These are phyloP conservation scores for Labeo calbasu DNA, from an alignment of 2,797 vertebrate species.

Conservation along the genomic window DNA sequence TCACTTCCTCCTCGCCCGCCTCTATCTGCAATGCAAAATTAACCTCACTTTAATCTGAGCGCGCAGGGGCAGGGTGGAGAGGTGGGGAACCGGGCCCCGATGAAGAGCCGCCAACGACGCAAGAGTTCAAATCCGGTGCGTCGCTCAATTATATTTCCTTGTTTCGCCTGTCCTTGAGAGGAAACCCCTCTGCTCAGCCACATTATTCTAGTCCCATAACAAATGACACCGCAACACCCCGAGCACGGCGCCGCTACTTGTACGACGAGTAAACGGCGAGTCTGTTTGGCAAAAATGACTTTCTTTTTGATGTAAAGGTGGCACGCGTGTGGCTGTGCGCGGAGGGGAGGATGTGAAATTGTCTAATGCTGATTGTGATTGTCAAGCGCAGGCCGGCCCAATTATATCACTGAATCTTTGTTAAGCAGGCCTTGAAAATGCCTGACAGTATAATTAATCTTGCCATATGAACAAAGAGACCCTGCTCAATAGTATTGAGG, in stretches of 20 bases:
- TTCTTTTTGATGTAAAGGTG: slow-evolving; percentile 94
- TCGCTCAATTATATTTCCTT: slow-evolving; percentile 72
- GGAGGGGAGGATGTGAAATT: slow-evolving; percentile 90
- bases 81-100: slow-evolving; percentile 47
- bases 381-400: slow-evolving; percentile 92
- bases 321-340: slow-evolving; percentile 64
- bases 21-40: slow-evolving; percentile 74
- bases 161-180: slow-evolving; percentile 70
- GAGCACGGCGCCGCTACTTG: slow-evolving; percentile 30
- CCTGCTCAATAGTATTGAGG: slow-evolving; percentile 99
- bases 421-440: slow-evolving; percentile 99
- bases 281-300: slow-evolving; percentile 91
- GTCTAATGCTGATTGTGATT: slow-evolving; percentile 98
- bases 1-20: slow-evolving; percentile 54
- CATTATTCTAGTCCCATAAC: slow-evolving; percentile 63
- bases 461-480: slow-evolving; percentile 99
- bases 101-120: slow-evolving; percentile 65
- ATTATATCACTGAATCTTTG: slow-evolving; percentile 99
- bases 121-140: slow-evolving; percentile 72
- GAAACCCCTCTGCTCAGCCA: slow-evolving; percentile 58
- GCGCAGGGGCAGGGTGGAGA: slow-evolving; percentile 48
- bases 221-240: slow-evolving; percentile 63
- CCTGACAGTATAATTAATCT: slow-evolving; percentile 99
- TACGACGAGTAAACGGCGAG: slow-evolving; percentile 68
- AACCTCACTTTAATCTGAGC: slow-evolving; percentile 69